Evolutionary conservation across 2,888 invertebrate species (phyloP).

Genomic region (Hartigia nigra): DNA sequence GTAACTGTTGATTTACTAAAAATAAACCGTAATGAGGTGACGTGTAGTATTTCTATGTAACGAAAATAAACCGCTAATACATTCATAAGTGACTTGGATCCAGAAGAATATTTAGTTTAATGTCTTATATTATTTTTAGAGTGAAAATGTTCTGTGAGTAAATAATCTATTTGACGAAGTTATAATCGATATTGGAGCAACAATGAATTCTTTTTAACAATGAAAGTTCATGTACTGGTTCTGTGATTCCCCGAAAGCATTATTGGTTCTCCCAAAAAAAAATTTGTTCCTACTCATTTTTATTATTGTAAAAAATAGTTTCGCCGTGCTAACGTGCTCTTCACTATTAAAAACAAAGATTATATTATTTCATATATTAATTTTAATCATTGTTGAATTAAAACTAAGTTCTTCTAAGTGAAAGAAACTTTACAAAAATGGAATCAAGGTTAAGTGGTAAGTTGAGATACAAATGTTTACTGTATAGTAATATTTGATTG

Average conservation of each 20-base stretch:
- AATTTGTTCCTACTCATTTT: background rate
- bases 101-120: background rate
- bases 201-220: background rate
- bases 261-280: background rate
- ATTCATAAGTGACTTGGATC: background rate
- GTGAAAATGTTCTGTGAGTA: background rate
- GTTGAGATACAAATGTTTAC: background rate
- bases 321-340: background rate
- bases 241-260: background rate
- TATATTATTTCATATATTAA: background rate
- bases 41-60: background rate
- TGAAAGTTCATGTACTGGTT: background rate
- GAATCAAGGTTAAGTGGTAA: slow-evolving; percentile 7
- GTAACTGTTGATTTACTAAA: background rate
- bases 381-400: background rate
- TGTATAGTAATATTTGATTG: background rate
- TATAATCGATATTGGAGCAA: background rate
- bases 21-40: background rate
- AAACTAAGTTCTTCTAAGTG: background rate
- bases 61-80: background rate
- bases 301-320: background rate
- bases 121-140: background rate
- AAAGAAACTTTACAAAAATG: background rate
- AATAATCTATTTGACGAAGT: background rate
- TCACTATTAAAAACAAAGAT: background rate